Percentiles rank a stretch among this genome's conserved stretches.
These are phyloP conservation scores for Oscheius sp. DNA, from an alignment of 2,888 invertebrate genomes.

Conservation along the genomic window DNA sequence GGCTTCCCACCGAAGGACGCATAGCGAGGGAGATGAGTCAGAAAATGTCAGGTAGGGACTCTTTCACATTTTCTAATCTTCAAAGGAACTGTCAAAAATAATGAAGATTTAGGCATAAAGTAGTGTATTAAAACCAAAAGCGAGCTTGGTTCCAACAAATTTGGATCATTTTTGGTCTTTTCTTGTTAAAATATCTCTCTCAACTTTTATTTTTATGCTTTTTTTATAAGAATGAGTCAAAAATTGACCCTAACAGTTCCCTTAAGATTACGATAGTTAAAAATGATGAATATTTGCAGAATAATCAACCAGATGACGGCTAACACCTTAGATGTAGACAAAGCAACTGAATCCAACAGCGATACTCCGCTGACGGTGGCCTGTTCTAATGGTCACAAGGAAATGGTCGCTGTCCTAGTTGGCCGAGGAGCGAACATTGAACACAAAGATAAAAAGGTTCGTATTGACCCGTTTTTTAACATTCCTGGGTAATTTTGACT, in stretches of 20 bases:
- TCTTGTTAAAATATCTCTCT: no score
- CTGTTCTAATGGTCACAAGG: constrained; percentile 84
- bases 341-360: constrained; percentile 97
- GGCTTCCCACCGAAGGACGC: constrained; percentile 20
- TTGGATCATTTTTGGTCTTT: no score
- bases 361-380: constrained; percentile 97
- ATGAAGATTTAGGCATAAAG: no score
- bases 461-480: neutral
- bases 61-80: neutral
- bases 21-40: constrained; percentile 30
- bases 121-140: no score
- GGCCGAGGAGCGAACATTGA: constrained; percentile 93
- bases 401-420: constrained; percentile 89
- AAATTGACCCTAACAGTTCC: no score
- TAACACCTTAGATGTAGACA: constrained; percentile 78
- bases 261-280: no score
- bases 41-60: constrained; percentile 2
- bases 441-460: constrained; percentile 87
- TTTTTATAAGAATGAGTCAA: no score
- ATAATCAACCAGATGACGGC: no score
- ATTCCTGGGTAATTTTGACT: neutral
- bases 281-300: no score
- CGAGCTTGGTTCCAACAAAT: no score
- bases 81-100: neutral
- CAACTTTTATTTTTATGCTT: no score